These are phyloP conservation scores for Drosophila watanabei DNA, from an alignment of 1,140 invertebrate species.

Conservation along the genomic window DNA sequence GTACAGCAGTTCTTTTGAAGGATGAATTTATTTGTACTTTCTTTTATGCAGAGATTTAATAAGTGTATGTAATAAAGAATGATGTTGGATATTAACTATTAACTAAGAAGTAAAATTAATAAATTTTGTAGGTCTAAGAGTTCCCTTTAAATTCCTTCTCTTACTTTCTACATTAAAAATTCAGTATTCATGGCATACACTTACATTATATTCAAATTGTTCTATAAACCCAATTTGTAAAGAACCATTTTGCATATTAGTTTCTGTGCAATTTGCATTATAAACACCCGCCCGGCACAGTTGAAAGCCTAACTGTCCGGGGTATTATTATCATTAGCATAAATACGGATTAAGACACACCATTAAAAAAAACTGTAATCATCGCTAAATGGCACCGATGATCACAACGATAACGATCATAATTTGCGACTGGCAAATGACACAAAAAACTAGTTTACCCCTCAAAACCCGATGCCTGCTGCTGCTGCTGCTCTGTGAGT, in stretches of 20 bases:
- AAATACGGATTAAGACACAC: constrained; percentile 37
- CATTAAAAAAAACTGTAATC: constrained; percentile 57
- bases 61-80: neutral
- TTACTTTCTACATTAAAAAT: neutral
- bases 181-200: neutral
- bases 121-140: neutral
- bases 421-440: constrained; percentile 57
- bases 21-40: neutral
- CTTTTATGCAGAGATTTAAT: neutral
- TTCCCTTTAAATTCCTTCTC: neutral
- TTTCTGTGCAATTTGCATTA: constrained; percentile 25
- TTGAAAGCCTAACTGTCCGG: constrained; percentile 10
- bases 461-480: neutral
- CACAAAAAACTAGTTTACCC: constrained; percentile 64
- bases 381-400: constrained; percentile 55
- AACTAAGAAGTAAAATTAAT: neutral
- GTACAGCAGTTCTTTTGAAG: neutral
- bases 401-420: constrained; percentile 57
- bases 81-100: neutral
- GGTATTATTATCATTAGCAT: constrained; percentile 39
- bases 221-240: constrained; percentile 8
- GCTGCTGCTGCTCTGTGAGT: constrained; percentile 7
- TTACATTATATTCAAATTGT: neutral
- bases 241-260: constrained; percentile 14
- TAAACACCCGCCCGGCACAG: neutral